Base-by-base conservation (phyloP, 2,797 vertebrate species). In the Betta splendens region DNA sequence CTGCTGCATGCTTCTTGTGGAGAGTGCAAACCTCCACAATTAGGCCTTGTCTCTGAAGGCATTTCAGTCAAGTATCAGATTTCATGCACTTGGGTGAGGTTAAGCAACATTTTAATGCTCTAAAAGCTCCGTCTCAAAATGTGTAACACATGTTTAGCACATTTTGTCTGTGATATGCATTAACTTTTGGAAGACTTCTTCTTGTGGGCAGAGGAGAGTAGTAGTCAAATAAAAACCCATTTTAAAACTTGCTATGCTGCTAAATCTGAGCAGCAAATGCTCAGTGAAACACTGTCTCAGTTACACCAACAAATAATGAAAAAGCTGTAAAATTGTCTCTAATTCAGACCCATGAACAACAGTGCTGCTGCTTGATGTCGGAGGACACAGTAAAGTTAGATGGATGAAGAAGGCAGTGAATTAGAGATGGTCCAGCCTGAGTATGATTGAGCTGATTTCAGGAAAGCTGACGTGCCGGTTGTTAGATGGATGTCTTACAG, bases 61-160 rank as follows among this genome's bases (percentile, higher is more conserved):
- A 46, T 71, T 75, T 73, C 51, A 72, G 36, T 65, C 20, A 45
- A 42, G 56, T 10, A 49, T 80, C 52, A 74, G 35, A 55, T 84
- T 80, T 71, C 52, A 48, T 48, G 59, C 40, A 28, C 55, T 69
- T 2, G 32, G 64, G 57, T 38, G 28, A 31, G 50, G 29, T 18
- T 70, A 53, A 69, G 29, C 31, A 50, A 61, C 20, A 32, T 65
- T 78, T 72, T 44, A 39, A 68, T 32, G 62, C 56, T 63, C 22
- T 16, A 22, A 48, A 69, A 44, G 26, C 42, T 12, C 13, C n/a
- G 8, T 64, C 72, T 40, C 60, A 56, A 23, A 78, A 53, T 53
- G 26, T 39, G 15, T 23, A 36, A 13, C 20, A 18, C 23, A 13
- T 31, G 18, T 56, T 21, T 51, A 48, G n/a, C n/a, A n/a, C n/a